Conservation (phyloP, 2,888 invertebrate genomes). For the Hypsopygia costalis region DNA sequence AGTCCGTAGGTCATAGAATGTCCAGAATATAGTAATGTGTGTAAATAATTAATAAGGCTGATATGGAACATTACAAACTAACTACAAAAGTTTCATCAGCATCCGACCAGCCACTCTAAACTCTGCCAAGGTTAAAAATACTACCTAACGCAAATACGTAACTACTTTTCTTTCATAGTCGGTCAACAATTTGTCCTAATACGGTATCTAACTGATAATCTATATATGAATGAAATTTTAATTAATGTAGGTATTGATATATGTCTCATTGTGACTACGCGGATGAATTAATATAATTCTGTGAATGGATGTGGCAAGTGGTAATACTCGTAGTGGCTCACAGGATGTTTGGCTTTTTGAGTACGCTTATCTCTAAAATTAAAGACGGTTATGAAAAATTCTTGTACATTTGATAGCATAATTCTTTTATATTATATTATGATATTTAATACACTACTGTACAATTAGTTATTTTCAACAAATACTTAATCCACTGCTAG, state of each 20-base stretch:
- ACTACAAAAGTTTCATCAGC: constrained; percentile 4
- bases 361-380: too few relatives aligned
- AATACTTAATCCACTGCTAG: too few relatives aligned
- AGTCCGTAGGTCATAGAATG: too few relatives aligned
- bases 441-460: too few relatives aligned
- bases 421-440: too few relatives aligned
- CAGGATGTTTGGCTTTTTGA: too few relatives aligned
- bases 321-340: too few relatives aligned
- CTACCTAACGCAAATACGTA: constrained; percentile 1
- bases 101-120: background rate
- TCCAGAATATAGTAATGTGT: too few relatives aligned
- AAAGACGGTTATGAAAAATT: too few relatives aligned
- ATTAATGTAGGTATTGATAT: constrained; percentile 33
- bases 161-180: constrained; percentile 9
- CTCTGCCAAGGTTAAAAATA: constrained; percentile 4
- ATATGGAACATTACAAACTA: background rate
- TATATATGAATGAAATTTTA: constrained; percentile 40
- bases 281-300: constrained; percentile 18
- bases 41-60: too few relatives aligned
- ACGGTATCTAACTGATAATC: constrained; percentile 35
- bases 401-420: too few relatives aligned
- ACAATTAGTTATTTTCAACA: too few relatives aligned
- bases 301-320: constrained; percentile 16
- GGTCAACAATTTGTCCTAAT: constrained; percentile 7
- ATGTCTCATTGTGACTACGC: constrained; percentile 30